These are phyloP conservation scores for Diogma glabrata DNA, from an alignment of 2,888 invertebrate genomes.

Conservation along the genomic window DNA sequence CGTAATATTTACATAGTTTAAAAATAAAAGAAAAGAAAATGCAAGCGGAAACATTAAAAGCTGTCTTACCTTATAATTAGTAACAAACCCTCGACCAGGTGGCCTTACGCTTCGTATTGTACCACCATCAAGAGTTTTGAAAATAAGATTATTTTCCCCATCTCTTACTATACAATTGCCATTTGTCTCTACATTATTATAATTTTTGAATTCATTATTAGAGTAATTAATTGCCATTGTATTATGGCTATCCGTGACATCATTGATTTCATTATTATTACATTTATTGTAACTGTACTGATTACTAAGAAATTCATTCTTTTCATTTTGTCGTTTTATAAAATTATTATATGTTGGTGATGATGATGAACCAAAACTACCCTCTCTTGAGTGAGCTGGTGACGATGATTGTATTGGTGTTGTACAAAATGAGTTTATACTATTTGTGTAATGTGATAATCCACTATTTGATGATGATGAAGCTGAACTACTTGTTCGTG, in stretches of 20 bases:
- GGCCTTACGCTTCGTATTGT: slow-evolving; percentile 36
- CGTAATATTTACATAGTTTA: neutral
- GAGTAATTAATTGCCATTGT: neutral
- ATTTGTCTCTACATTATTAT: neutral
- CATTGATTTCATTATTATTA: slow-evolving; percentile 3
- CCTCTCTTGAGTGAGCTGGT: slow-evolving; percentile 18
- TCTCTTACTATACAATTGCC: neutral
- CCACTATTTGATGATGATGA: slow-evolving; percentile 24
- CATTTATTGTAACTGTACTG: neutral
- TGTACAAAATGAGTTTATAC: slow-evolving; percentile 18
- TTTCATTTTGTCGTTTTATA: slow-evolving; percentile 1
- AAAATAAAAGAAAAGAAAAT: neutral
- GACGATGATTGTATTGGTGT: slow-evolving; percentile 16
- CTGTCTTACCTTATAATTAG: slow-evolving; percentile 9
- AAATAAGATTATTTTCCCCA: slow-evolving; percentile 25
- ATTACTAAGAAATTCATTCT: neutral
- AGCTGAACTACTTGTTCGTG: slow-evolving; percentile 33
- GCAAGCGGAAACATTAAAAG: neutral
- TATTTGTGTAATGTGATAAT: no score
- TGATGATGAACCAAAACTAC: slow-evolving; percentile 11
- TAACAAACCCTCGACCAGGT: slow-evolving; percentile 33
- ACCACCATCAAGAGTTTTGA: slow-evolving; percentile 35
- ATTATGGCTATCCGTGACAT: neutral
- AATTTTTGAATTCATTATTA: neutral
- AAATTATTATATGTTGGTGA: slow-evolving; percentile 3